A percentile compares a stretch with the other conserved stretches of the same genome.
Evolutionary conservation across 2,888 invertebrate genomes (phyloP).

Genomic region (Operophtera brumata): DNA sequence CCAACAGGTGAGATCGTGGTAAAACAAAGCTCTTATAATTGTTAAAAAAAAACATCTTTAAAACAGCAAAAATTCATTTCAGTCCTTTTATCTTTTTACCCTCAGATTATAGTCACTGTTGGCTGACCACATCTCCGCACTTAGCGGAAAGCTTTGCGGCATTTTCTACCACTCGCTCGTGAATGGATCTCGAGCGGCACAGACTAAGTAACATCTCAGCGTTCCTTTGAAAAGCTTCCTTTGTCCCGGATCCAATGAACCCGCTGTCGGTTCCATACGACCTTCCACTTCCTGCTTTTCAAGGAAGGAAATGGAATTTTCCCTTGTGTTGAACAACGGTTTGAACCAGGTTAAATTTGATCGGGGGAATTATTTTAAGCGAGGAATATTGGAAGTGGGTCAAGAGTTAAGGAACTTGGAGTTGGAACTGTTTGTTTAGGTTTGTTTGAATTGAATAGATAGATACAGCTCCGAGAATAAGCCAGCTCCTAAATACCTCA

Average conservation of each 20-base stretch:
- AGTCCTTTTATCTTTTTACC: too few species aligned
- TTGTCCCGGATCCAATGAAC: constrained; percentile 20
- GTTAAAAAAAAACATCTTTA: too few species aligned
- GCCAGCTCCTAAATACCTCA: too few species aligned
- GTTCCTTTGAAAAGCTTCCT: constrained; percentile 10
- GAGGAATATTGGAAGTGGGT: background rate
- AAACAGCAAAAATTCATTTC: too few species aligned
- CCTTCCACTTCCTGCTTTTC: constrained; percentile 5
- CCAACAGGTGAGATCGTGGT: too few species aligned
- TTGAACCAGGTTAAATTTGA: too few species aligned
- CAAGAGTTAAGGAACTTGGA: too few species aligned
- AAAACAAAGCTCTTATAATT: too few species aligned
- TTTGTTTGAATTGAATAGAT: too few species aligned
- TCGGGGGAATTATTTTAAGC: too few species aligned
- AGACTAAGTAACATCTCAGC: constrained; percentile 14
- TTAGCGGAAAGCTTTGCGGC: background rate
- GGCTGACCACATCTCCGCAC: constrained; percentile 9
- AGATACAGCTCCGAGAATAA: too few species aligned
- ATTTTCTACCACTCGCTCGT: constrained; percentile 1
- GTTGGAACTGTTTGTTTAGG: too few species aligned
- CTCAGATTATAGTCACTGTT: background rate
- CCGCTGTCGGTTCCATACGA: constrained; percentile 13
- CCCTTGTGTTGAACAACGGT: background rate
- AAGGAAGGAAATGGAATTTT: constrained; percentile 12
- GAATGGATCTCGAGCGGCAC: constrained; percentile 7